phyloP scores from a whole-genome alignment of 2,888 invertebrate species.

The Mayetiola destructor region DNA sequence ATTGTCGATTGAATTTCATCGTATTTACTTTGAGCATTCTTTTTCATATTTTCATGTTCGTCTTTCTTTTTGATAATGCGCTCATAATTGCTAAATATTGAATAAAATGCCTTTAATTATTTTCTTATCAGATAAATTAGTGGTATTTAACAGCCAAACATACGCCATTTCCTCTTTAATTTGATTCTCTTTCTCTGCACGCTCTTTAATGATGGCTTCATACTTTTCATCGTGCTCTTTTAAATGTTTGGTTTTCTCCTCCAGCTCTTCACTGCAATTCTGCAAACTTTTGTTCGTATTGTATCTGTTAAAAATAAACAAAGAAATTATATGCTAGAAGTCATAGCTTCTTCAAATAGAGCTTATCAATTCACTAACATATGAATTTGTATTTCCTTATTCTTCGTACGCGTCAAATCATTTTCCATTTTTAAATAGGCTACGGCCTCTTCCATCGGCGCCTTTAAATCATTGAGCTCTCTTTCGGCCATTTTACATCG shows the following conservation, averaged over 20 bases:
- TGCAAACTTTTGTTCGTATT: background rate
- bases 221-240: conserved; percentile 30
- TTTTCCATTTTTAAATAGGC: conserved; percentile 70
- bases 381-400: conserved; percentile 49
- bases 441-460: conserved; percentile 64
- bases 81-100: conserved; percentile 41
- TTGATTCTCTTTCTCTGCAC: conserved; percentile 33
- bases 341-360: no score
- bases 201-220: conserved; percentile 32
- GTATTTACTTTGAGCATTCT: conserved; percentile 49
- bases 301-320: background rate
- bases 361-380: background rate
- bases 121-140: background rate
- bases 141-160: conserved; percentile 19
- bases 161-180: conserved; percentile 30
- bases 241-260: conserved; percentile 40
- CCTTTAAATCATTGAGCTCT: conserved; percentile 63
- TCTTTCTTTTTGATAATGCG: conserved; percentile 43
- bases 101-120: background rate
- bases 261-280: conserved; percentile 28
- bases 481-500: conserved; percentile 68
- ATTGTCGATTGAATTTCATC: conserved; percentile 51
- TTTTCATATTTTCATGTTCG: conserved; percentile 43
- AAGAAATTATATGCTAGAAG: no score
- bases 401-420: conserved; percentile 48